phyloP scores from a whole-genome alignment of 2,888 invertebrate species.

The Lagria hirta region DNA sequence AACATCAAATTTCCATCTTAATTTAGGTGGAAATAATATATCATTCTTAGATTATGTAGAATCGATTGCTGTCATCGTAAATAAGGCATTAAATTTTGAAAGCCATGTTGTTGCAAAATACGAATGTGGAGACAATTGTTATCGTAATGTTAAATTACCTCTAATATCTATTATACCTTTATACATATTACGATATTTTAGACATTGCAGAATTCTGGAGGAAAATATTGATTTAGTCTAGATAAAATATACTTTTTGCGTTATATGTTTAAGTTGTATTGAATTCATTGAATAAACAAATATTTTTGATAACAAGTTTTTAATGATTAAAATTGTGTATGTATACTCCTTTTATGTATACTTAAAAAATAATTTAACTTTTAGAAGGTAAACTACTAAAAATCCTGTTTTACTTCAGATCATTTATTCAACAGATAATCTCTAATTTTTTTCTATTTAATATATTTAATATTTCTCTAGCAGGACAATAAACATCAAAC shows the following conservation, averaged over 20 bases:
- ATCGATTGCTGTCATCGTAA: slow-evolving; percentile 13
- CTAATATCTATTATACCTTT: slow-evolving; percentile 22
- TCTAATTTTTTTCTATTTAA: no score
- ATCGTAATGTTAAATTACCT: slow-evolving; percentile 20
- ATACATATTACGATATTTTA: slow-evolving; percentile 23
- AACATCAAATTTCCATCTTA: slow-evolving; percentile 5
- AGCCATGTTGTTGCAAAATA: slow-evolving; percentile 24
- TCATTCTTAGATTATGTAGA: slow-evolving; percentile 9
- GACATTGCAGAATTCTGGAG: slow-evolving; percentile 20
- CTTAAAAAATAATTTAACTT: no score
- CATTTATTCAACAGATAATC: no score
- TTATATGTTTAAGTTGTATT: slow-evolving; percentile 2
- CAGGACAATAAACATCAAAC: no score
- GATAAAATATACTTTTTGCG: slow-evolving; percentile 12
- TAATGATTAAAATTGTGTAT: neutral
- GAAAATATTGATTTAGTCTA: slow-evolving; percentile 14
- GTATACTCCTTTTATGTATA: neutral
- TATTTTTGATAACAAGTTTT: slow-evolving; percentile 1
- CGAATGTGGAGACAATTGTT: slow-evolving; percentile 18
- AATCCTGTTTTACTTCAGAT: no score
- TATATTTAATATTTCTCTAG: no score
- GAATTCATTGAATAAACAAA: slow-evolving; percentile 6
- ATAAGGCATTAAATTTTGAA: slow-evolving; percentile 17
- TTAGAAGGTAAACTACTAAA: no score
- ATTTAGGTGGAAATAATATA: slow-evolving; percentile 3